phyloP scores from a whole-genome alignment of 2,888 invertebrate genomes.

The Pterostichus niger region DNA sequence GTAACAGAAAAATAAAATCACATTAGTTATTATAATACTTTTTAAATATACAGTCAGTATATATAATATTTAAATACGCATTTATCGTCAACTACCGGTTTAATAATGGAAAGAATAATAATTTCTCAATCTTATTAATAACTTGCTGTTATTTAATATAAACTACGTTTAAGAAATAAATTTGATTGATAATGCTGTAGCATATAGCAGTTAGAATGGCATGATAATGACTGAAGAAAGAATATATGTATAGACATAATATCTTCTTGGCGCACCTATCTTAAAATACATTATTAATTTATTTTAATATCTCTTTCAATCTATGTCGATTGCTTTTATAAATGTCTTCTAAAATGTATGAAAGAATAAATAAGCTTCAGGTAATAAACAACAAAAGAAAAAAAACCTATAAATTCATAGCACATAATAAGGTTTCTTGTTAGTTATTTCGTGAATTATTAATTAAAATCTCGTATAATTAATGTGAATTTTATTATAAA shows the following conservation, averaged over 20 bases:
- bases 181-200: too few relatives aligned
- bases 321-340: neutral
- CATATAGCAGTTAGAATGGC: too few relatives aligned
- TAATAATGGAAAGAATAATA: too few relatives aligned
- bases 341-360: neutral
- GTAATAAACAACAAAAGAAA: neutral
- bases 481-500: constrained; percentile 25
- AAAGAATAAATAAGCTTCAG: constrained; percentile 1
- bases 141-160: too few relatives aligned
- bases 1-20: constrained; percentile 2
- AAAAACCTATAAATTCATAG: neutral
- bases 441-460: neutral
- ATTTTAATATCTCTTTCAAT: constrained; percentile 16
- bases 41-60: too few relatives aligned
- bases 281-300: constrained; percentile 26
- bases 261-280: constrained; percentile 30
- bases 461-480: neutral
- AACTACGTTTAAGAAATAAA: too few relatives aligned
- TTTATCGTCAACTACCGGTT: too few relatives aligned
- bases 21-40: neutral
- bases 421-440: neutral
- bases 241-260: neutral
- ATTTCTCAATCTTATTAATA: too few relatives aligned
- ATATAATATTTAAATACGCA: too few relatives aligned
- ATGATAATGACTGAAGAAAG: neutral